phyloP scores from a whole-genome alignment of 2,113 vertebrate genomes.

The Actenoides hombroni region DNA sequence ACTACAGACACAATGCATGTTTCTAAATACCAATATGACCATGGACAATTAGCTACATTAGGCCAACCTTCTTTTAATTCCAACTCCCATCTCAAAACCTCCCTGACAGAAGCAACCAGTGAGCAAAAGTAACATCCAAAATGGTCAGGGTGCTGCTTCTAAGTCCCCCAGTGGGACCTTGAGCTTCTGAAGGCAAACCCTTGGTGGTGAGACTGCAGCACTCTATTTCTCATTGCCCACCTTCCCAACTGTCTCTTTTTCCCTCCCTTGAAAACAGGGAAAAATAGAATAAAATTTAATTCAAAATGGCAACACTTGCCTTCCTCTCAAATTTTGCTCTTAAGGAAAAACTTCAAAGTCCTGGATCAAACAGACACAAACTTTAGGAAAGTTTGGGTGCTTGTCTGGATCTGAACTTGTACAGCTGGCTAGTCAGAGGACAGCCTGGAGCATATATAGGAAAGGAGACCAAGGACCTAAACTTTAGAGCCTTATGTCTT shows the following conservation, averaged over 20 bases:
- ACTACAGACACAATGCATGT: background rate
- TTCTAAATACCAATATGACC: background rate
- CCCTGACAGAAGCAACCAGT: background rate
- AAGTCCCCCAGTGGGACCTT: accelerated
- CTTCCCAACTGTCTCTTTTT: background rate
- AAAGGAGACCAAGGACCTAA: background rate
- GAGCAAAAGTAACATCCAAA: accelerated
- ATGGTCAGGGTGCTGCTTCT: background rate
- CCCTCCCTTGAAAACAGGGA: background rate
- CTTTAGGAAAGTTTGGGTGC: background rate
- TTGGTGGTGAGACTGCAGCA: background rate
- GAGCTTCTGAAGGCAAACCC: background rate
- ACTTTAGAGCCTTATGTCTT: background rate
- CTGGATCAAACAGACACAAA: background rate
- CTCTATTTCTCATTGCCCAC: background rate
- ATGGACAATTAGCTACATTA: accelerated
- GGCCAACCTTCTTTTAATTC: background rate
- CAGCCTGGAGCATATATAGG: background rate
- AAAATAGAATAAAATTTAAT: background rate
- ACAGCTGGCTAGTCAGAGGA: background rate
- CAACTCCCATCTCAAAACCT: background rate
- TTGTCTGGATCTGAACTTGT: background rate
- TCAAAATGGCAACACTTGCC: background rate
- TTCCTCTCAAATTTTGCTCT: background rate
- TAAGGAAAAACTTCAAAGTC: background rate